Percentiles rank a stretch among this genome's conserved stretches.
Evolutionary conservation across 2,113 vertebrate genomes (phyloP).

Genomic region (Fukomys damarensis): DNA sequence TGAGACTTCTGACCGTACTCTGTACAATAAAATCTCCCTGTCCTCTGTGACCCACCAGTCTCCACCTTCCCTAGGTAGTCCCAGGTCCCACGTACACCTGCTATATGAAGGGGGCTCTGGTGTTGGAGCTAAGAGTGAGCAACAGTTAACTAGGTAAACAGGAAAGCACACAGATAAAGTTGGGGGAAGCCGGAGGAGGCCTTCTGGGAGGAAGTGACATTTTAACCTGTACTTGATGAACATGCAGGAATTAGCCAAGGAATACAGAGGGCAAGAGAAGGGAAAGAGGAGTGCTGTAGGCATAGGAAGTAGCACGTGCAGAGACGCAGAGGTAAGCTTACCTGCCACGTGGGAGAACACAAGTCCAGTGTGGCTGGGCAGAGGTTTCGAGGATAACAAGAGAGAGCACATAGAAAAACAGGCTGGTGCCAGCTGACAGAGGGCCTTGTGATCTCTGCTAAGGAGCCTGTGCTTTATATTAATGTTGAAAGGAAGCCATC

Average conservation of each 20-base stretch:
- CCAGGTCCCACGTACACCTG: neutral
- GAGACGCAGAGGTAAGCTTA: neutral
- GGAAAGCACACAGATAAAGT: neutral
- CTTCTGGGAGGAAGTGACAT: neutral
- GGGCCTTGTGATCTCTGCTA: neutral
- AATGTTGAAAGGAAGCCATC: neutral
- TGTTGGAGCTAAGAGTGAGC: neutral
- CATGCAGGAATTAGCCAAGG: neutral
- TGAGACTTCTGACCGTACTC: neutral
- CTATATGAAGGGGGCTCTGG: neutral
- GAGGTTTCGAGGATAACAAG: neutral
- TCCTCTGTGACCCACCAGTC: neutral
- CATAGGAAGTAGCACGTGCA: neutral
- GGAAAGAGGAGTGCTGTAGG: neutral
- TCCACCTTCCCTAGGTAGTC: neutral
- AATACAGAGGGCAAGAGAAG: neutral
- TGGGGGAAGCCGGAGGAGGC: accelerated
- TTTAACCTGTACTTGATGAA: neutral
- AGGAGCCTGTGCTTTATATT: neutral
- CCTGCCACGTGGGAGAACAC: no score
- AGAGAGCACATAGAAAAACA: neutral
- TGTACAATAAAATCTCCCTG: neutral
- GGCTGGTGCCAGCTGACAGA: neutral
- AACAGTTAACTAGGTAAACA: neutral
- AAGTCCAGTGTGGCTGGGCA: neutral